Conservation (phyloP, 2,888 invertebrate species). For the Phaedon cochleariae region DNA sequence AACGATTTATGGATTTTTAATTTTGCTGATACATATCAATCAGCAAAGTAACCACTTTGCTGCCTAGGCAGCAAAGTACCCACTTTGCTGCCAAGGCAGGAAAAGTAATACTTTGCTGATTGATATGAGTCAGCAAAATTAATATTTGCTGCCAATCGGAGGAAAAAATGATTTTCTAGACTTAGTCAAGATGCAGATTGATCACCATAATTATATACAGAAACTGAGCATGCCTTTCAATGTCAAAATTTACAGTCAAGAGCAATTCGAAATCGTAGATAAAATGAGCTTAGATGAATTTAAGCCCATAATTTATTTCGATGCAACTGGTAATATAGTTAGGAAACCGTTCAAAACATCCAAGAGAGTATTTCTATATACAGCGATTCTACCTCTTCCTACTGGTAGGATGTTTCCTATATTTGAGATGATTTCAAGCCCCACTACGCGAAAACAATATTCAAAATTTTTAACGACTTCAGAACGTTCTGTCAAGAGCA, state of each 20-base stretch:
- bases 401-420: conserved; percentile 18
- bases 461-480: conserved; percentile 18
- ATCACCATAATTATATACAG: conserved; percentile 26
- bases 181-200: conserved; percentile 22
- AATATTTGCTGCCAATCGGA: too few relatives aligned
- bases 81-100: too few relatives aligned
- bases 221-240: conserved; percentile 28
- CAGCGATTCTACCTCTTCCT: conserved; percentile 9
- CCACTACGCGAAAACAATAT: conserved; percentile 27
- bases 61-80: too few relatives aligned
- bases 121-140: too few relatives aligned
- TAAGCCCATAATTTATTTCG: conserved; percentile 17
- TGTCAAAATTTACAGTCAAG: conserved; percentile 24
- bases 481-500: conserved; percentile 14
- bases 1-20: too few relatives aligned
- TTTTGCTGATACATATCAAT: too few relatives aligned
- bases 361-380: conserved; percentile 24
- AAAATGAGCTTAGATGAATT: neutral
- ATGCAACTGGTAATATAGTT: conserved; percentile 24
- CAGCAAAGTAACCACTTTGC: too few relatives aligned
- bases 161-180: conserved; percentile 24
- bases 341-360: conserved; percentile 12
- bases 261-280: conserved; percentile 26
- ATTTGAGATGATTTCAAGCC: conserved; percentile 25
- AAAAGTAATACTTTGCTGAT: too few relatives aligned